Base-by-base conservation (phyloP, 2,888 invertebrate genomes). In the Microdon myrmicae region DNA sequence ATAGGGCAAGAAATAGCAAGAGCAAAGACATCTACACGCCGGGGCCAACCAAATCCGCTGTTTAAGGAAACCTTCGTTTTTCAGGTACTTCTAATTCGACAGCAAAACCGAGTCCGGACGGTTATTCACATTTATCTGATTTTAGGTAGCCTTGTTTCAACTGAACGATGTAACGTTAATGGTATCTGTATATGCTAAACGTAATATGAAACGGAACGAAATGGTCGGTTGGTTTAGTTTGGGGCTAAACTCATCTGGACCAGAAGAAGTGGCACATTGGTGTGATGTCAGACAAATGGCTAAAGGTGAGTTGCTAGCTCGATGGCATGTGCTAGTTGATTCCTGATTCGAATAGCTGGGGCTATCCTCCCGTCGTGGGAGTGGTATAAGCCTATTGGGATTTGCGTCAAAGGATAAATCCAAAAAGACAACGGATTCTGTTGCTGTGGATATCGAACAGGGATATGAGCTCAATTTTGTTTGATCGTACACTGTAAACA, bases 201-300 rank as follows among this genome's bases (percentile, higher is more conserved):
- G 94, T 70, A 92, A 95, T 77, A 89, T 90, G 69, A 96, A 96
- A 77, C 89, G 93, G 70, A 93, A 96, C 75, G 96, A 96, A 80
- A 93, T 96, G 91, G 91, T 96, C 70, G 96, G 96, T 59, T 96
- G 96, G 96, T 94, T 96, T 82, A 91, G 94, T 60, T 81, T 96
- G 53, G 96, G 96, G 4, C 84, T 92, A 77, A 94, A 92, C 82
- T 90, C 93, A 70, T 94, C 94, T 48, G 94, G 95, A 13, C 89
- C 94, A 44, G 96, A 95, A 75, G 94, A 96, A 79, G 84, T 90
- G 48, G 87, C 91, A 13, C 96, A 96, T 79, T 96, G 96, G 96
- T 88, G 89, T 78, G 95, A 95, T 73, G 91, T 96, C 85, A 87
- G 94, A 69, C 92, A 93, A 74, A 85, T 88, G 56, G 86, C 88